phyloP scores from a whole-genome alignment of 2,888 invertebrate species.

The Carabus problematicus region DNA sequence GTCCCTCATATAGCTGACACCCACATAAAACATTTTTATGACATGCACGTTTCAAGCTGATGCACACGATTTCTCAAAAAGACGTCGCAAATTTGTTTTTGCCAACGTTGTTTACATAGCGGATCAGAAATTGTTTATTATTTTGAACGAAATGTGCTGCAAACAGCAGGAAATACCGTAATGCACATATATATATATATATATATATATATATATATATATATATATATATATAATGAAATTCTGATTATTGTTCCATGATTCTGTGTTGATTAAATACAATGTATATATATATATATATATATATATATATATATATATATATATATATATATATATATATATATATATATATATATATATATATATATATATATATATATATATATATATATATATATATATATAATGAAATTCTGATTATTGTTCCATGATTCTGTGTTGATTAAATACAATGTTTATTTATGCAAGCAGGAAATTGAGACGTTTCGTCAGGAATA shows the following conservation, averaged over 20 bases:
- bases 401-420: too few relatives aligned
- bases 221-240: conserved; percentile 4
- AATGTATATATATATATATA: conserved; percentile 4
- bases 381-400: conserved; percentile 4
- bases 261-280: too few relatives aligned
- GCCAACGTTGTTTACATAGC: neutral
- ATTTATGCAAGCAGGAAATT: too few relatives aligned
- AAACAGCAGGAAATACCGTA: neutral
- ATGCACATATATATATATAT: neutral
- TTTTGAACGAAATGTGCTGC: neutral
- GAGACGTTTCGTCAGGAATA: too few relatives aligned
- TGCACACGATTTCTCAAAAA: neutral
- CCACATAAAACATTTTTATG: neutral
- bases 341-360: conserved; percentile 4
- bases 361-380: conserved; percentile 4
- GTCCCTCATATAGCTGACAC: too few relatives aligned
- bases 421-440: too few relatives aligned
- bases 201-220: conserved; percentile 4
- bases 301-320: neutral
- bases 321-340: conserved; percentile 2
- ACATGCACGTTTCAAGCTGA: conserved; percentile 2
- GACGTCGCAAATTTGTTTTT: conserved; percentile 2
- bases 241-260: too few relatives aligned
- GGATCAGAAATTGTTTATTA: neutral
- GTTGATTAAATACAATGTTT: too few relatives aligned